Base-by-base conservation (phyloP, 2,888 invertebrate species). In the Parnassius smintheus region DNA sequence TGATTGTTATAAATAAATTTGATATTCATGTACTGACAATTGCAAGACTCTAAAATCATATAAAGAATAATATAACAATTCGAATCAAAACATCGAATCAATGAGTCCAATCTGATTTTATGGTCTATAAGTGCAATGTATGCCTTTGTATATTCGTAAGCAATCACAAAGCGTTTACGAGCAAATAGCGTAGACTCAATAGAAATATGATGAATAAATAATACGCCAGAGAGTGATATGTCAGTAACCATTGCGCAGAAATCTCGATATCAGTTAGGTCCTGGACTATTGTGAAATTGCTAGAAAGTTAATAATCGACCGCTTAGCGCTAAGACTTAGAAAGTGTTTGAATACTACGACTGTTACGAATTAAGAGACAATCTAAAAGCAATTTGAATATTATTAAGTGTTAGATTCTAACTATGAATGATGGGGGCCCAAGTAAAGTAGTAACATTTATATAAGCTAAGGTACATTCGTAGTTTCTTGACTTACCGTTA, bases 231-330 rank as follows among this genome's bases (percentile, higher is more conserved):
- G 59, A 55, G 46, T 55, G 59, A 55, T 59, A 62, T 57, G 61
- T 56, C 56, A 52, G 51, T 42, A 18, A 25, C 9, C 57, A 49
- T 50, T 12, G 61, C 49, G 25, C 46, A 54, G 46, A 52, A 51
- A 55, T 51, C 50, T 44, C 50, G 61, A 50, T 45, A 51, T 46
- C 56, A 22, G 42, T 48, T 51, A 12, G 56, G 56, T 56, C 52
- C 61, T 56, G 56, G n/a, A 63, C 59, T 56, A 59, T 59, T 56
- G 60, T 64, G 60, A 64, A 64, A 64, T 60, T 57, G 65, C 76
- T 77, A 71, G 78, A 78, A 80, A 80, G 79, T 77, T 73, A 73
- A 75, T 77, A 76, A 82, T 75, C 68, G 72, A 70, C 70, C 68
- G 72, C 66, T 70, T 62, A 66, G 65, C 62, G 60, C 59, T 59